Conservation (phyloP, 2,797 vertebrate genomes). For the Anolis apletophallus region DNA sequence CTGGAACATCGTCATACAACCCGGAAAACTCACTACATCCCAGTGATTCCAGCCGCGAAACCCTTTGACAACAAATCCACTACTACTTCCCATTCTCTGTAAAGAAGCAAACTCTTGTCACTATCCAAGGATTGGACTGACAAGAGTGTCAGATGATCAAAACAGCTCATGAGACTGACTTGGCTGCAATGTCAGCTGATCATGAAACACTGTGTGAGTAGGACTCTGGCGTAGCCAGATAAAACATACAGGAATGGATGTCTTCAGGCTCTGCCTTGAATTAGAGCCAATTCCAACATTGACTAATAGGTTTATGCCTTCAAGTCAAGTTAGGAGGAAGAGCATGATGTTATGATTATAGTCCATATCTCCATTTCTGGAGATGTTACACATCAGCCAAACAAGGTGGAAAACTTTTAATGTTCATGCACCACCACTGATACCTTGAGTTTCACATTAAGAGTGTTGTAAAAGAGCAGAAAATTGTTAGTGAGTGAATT, state of each 20-base stretch:
- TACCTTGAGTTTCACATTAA: too few species aligned
- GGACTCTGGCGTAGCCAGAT: background rate
- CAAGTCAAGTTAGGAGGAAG: background rate
- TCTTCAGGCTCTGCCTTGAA: background rate
- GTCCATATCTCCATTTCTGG: background rate
- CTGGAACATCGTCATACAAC: too few species aligned
- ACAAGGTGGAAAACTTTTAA: background rate
- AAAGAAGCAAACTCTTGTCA: background rate
- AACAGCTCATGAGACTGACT: background rate
- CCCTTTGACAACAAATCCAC: too few species aligned
- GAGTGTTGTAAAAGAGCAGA: too few species aligned
- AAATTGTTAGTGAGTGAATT: too few species aligned
- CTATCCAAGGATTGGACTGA: background rate
- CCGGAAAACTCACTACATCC: too few species aligned
- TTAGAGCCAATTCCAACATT: too few species aligned
- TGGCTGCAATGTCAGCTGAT: conserved; percentile 1
- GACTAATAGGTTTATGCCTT: background rate
- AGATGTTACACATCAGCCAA: background rate
- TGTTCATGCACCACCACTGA: too few species aligned
- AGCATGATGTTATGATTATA: too few species aligned
- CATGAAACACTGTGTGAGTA: background rate
- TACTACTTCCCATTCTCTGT: background rate
- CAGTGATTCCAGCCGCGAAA: too few species aligned
- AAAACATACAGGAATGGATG: background rate
- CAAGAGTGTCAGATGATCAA: background rate